Evolutionary conservation across 2,888 invertebrate genomes (phyloP), one percentile per base, ranked within the genome.

Genomic region (Anagyrus pseudococci): DNA sequence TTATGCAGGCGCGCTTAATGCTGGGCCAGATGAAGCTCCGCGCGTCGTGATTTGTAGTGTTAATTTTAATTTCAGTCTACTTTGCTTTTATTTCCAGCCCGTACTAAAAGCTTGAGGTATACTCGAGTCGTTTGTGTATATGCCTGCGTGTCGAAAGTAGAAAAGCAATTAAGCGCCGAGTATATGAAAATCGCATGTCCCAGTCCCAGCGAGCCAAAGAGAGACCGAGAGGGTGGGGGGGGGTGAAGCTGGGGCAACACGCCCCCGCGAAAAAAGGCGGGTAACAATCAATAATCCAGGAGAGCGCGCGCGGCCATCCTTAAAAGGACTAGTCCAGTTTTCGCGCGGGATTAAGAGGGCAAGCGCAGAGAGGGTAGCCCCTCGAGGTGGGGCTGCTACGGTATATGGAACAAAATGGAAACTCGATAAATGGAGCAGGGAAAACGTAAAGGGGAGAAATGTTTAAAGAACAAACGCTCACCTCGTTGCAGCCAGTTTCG

Each of bases 401-500:
- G 29, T 17, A 26, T 7, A 8, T 17, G 17, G 10, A 29, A 13
- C 17, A 13, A 19, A 3, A 17, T 17, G n/a, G 47, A 13, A 8
- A 13, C 23, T 8, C 23, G 20, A 6, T 15, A 22, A 8, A 23
- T 6, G 20, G 17, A 13, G 15, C 10, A 13, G 15, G 20, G 20
- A 22, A 6, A 40, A 40, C 8, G 19, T 22, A 22, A 15, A 40
- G 23, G 19, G 4, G 22, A 4, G 10, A 29, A 13, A 25, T 4
- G 29, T 29, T 29, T 29, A 29, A 7, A 29, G 6, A 29, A 4
- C 6, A 7, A 29, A 29, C 13, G 73, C 74, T 73, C 69, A 79
- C 79, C 70, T 74, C 68, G 67, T 70, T 72, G 70, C 79, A 79
- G 57, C 72, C 64, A 46, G 71, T 73, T 64, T 77, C 74, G 25